phyloP scores from a whole-genome alignment of 2,888 invertebrate genomes.

The Volucella inflata region DNA sequence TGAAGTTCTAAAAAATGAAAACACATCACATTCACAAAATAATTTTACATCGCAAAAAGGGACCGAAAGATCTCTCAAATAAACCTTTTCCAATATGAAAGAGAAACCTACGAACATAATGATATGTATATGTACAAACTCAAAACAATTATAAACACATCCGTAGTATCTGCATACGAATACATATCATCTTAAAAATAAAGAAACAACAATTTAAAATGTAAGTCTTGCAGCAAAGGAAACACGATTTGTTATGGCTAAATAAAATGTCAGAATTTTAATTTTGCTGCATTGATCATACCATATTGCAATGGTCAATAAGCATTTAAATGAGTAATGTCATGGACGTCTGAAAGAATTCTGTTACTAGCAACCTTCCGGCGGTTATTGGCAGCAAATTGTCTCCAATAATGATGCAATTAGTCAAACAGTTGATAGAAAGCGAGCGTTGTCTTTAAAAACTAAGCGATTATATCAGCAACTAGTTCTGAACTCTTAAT shows the following conservation, averaged over 20 bases:
- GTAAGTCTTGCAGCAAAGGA: slow-evolving; percentile 50
- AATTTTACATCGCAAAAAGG: no score
- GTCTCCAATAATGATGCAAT: slow-evolving; percentile 70
- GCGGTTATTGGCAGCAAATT: slow-evolving; percentile 68
- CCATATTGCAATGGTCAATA: slow-evolving; percentile 60
- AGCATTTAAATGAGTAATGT: slow-evolving; percentile 43
- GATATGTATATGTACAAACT: no score
- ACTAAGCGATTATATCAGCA: slow-evolving; percentile 23
- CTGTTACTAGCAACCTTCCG: slow-evolving; percentile 41
- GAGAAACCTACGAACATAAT: no score
- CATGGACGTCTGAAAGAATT: slow-evolving; percentile 17
- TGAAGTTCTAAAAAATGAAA: no score
- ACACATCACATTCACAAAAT: no score
- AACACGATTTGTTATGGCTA: slow-evolving; percentile 74
- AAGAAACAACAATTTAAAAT: slow-evolving; percentile 15
- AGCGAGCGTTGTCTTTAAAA: slow-evolving; percentile 21
- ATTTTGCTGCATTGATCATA: slow-evolving; percentile 70
- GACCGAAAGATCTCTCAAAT: no score
- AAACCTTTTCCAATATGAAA: no score
- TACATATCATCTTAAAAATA: neutral
- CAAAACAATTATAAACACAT: neutral
- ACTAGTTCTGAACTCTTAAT: slow-evolving; percentile 16
- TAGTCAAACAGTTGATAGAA: slow-evolving; percentile 67
- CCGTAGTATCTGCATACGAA: neutral
- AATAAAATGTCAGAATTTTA: slow-evolving; percentile 70